Percentiles rank a stretch among this genome's conserved stretches.
Conservation (phyloP, 2,113 vertebrate genomes). For the Ptychochromis oligacanthus region DNA sequence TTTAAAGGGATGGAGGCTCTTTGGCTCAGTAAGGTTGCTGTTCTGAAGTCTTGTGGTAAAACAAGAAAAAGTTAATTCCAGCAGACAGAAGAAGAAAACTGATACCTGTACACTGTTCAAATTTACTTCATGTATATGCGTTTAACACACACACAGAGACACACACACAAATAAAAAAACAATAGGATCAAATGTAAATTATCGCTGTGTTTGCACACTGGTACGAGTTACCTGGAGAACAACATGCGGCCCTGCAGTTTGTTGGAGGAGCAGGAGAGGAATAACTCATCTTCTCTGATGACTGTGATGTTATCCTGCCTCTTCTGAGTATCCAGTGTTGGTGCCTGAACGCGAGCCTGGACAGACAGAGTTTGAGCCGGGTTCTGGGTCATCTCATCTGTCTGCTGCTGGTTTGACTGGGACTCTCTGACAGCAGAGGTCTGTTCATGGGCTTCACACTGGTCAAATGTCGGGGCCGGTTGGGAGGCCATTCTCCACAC, state of each 20-base stretch:
- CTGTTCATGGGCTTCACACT: constrained; percentile 16
- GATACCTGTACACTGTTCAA: not conserved
- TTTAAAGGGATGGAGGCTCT: constrained; percentile 12
- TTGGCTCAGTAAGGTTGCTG: constrained; percentile 37
- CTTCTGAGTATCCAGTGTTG: not conserved
- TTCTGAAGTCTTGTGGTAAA: constrained; percentile 56
- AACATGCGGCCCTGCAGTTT: constrained; percentile 59
- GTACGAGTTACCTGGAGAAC: constrained; percentile 70
- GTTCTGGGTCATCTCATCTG: not conserved
- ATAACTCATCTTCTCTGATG: constrained; percentile 75
- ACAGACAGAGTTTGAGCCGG: not conserved
- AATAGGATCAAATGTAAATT: not conserved
- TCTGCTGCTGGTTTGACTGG: constrained; percentile 13
- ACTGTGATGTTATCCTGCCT: constrained; percentile 24
- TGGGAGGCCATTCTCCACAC: constrained; percentile 74
- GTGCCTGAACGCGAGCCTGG: not conserved
- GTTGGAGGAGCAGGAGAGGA: constrained; percentile 70
- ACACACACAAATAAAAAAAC: not conserved
- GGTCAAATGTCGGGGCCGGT: constrained; percentile 36
- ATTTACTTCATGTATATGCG: not conserved
- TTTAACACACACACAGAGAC: not conserved
- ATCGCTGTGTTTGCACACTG: not conserved
- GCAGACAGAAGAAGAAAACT: not conserved
- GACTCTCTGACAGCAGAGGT: not conserved
- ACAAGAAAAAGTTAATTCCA: constrained; percentile 3